Conservation (phyloP, 2,888 invertebrate species). For the Oxycera nigricornis region DNA sequence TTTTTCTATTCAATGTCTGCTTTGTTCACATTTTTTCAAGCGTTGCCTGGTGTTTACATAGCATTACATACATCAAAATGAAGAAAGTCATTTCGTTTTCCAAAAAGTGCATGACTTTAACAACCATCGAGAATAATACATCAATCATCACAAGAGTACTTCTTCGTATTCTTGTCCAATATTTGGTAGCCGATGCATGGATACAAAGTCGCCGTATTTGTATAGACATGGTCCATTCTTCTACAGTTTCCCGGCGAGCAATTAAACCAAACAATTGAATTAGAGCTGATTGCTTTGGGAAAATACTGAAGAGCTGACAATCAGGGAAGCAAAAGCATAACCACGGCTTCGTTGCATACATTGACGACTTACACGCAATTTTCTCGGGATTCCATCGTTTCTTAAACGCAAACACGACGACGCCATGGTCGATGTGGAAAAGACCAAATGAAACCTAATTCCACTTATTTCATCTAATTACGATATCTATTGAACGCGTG, state of each 20-base stretch:
- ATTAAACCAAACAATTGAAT: constrained; percentile 38
- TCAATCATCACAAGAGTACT: too few species aligned
- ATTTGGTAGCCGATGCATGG: too few species aligned
- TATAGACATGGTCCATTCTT: constrained; percentile 15
- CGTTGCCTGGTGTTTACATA: too few species aligned
- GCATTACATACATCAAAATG: too few species aligned
- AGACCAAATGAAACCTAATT: constrained; percentile 38
- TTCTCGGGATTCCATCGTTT: neutral
- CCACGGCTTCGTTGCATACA: neutral
- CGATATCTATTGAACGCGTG: constrained; percentile 27
- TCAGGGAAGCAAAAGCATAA: neutral
- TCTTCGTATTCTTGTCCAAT: too few species aligned
- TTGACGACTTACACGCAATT: neutral
- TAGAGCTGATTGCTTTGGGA: constrained; percentile 37
- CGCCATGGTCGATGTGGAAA: constrained; percentile 1
- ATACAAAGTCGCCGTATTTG: too few species aligned
- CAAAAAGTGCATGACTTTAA: too few species aligned
- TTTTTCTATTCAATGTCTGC: too few species aligned
- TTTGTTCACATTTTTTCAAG: too few species aligned
- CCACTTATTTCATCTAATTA: constrained; percentile 42
- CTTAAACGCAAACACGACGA: constrained; percentile 20
- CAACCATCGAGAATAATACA: too few species aligned
- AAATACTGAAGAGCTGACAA: neutral
- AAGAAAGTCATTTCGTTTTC: too few species aligned
- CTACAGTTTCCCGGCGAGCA: constrained; percentile 19